A percentile compares a stretch with the other conserved stretches of the same genome.
Evolutionary conservation across 2,888 invertebrate species (phyloP).

Genomic region (Eremobia ochroleuca): DNA sequence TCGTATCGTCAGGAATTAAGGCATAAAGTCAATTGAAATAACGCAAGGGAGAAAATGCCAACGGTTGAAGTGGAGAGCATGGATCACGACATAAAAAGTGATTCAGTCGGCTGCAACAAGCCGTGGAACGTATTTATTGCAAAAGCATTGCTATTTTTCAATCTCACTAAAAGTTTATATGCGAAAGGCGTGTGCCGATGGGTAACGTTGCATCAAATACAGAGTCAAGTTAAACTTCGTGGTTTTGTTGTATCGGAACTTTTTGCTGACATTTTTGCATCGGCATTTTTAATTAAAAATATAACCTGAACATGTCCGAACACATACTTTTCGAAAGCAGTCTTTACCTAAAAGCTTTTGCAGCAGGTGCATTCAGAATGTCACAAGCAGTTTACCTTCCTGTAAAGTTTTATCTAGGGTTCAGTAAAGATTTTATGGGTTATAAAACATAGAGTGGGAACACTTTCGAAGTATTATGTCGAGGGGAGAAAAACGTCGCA

Average conservation of each 20-base stretch:
- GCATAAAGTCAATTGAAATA: constrained; percentile 43
- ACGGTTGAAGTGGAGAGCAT: neutral
- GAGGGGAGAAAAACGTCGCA: neutral
- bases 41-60: constrained; percentile 22
- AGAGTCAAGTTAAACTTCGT: neutral
- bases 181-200: constrained; percentile 23
- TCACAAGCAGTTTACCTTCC: constrained; percentile 20
- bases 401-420: constrained; percentile 20
- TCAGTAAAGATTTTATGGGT: constrained; percentile 42
- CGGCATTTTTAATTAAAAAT: constrained; percentile 5
- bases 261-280: neutral
- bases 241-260: neutral
- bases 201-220: constrained; percentile 12
- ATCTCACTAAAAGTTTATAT: constrained; percentile 34
- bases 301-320: neutral
- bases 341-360: constrained; percentile 19
- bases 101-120: constrained; percentile 7
- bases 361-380: constrained; percentile 16
- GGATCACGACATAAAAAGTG: constrained; percentile 11
- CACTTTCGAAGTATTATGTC: constrained; percentile 16
- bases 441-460: constrained; percentile 34
- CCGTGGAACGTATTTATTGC: constrained; percentile 36
- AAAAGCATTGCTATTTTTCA: constrained; percentile 47
- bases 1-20: constrained; percentile 40
- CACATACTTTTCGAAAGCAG: neutral